phyloP scores from a whole-genome alignment of 2,888 invertebrate species.

The Phengaris alcon region DNA sequence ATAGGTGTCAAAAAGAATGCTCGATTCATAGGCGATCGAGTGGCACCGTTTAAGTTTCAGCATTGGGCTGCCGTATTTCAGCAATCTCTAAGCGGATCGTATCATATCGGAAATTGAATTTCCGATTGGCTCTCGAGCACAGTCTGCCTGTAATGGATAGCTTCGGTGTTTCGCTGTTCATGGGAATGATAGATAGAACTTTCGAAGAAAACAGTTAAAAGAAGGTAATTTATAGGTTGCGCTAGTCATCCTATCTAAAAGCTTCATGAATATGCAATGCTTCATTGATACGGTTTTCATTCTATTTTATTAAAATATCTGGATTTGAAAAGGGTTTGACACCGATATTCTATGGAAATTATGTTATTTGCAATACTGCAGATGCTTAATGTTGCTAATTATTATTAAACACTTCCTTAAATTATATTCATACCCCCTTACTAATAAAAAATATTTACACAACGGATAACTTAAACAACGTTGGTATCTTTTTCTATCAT shows the following conservation, averaged over 20 bases:
- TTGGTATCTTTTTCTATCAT: too few relatives aligned
- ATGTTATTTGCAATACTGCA: neutral
- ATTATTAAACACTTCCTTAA: too few relatives aligned
- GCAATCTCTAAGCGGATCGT: constrained; percentile 71
- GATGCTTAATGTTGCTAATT: too few relatives aligned
- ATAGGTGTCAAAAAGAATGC: constrained; percentile 19
- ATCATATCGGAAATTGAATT: constrained; percentile 71
- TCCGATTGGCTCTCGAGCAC: constrained; percentile 63
- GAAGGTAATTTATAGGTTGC: constrained; percentile 28
- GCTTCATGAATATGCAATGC: constrained; percentile 7
- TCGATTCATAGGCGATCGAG: constrained; percentile 32
- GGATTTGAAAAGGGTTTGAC: constrained; percentile 14
- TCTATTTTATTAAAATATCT: constrained; percentile 7
- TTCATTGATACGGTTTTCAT: neutral
- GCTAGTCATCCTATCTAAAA: constrained; percentile 4
- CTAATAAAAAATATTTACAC: too few relatives aligned
- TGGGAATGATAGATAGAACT: constrained; percentile 56
- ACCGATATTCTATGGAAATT: neutral
- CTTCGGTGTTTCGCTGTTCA: constrained; percentile 52
- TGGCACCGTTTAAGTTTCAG: constrained; percentile 41
- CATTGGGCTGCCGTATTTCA: constrained; percentile 54
- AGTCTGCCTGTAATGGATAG: constrained; percentile 57
- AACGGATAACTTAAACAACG: too few relatives aligned
- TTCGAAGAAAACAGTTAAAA: constrained; percentile 23
- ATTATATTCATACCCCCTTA: too few relatives aligned